Evolutionary conservation across 2,888 invertebrate genomes (phyloP).

Genomic region (Drosophila neutralis): DNA sequence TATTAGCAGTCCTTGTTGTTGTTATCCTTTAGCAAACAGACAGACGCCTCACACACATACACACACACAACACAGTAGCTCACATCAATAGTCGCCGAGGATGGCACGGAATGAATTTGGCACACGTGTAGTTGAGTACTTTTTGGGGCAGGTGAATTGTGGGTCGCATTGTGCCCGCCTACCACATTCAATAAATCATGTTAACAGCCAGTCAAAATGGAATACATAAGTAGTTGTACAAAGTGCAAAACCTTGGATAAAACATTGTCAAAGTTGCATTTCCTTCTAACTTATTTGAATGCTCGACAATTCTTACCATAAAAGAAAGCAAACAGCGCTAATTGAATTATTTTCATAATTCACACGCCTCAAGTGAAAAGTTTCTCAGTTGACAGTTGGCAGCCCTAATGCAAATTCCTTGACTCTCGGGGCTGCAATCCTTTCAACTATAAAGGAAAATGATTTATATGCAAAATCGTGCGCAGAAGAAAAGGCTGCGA

Average conservation of each 20-base stretch:
- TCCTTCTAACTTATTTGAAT: constrained; percentile 2
- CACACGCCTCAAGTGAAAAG: constrained; percentile 41
- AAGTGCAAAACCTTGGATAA: constrained; percentile 24
- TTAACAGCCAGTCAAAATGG: constrained; percentile 70
- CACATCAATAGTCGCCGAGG: constrained; percentile 70
- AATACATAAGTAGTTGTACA: constrained; percentile 53
- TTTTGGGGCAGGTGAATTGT: constrained; percentile 44
- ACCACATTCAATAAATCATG: constrained; percentile 80
- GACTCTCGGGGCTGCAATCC: constrained; percentile 65
- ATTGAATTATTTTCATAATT: constrained; percentile 50
- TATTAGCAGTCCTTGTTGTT: constrained; percentile 82
- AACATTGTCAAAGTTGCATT: constrained; percentile 20
- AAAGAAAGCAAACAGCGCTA: constrained; percentile 21
- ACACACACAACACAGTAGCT: constrained; percentile 15
- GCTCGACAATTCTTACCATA: not conserved
- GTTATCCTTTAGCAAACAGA: constrained; percentile 80
- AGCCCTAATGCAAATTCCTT: constrained; percentile 75
- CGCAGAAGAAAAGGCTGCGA: constrained; percentile 26
- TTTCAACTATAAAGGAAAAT: constrained; percentile 55
- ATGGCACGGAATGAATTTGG: constrained; percentile 76
- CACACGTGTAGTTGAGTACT: constrained; percentile 79
- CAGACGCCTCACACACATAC: constrained; percentile 27
- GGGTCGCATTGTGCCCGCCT: constrained; percentile 33
- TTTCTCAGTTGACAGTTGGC: constrained; percentile 16
- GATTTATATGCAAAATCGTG: constrained; percentile 74